These are phyloP conservation scores for Molossus molossus DNA, from an alignment of 2,797 vertebrate genomes.

Conservation along the genomic window DNA sequence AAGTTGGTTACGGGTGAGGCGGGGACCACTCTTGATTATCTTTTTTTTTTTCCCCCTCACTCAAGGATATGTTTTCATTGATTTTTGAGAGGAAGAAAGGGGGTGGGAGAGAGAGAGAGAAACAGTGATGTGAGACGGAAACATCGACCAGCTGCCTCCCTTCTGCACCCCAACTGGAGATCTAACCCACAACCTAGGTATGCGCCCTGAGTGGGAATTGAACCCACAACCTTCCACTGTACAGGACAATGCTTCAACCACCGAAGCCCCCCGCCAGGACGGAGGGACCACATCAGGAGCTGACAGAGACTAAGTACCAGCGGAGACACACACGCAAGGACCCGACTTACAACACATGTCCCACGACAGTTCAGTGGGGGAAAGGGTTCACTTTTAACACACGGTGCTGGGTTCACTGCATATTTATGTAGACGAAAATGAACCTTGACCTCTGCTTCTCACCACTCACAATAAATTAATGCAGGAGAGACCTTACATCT, in stretches of 20 bases:
- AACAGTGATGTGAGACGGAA: not conserved
- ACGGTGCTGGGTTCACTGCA: not conserved
- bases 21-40: not conserved
- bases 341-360: not conserved
- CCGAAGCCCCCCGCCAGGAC: not conserved
- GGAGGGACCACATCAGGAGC: not conserved
- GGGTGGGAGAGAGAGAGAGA: not conserved
- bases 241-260: not conserved
- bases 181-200: not conserved
- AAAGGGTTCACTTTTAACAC: not conserved
- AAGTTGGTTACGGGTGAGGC: not conserved
- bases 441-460: constrained; percentile 3
- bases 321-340: too few species aligned
- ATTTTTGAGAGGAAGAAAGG: not conserved
- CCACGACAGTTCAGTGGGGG: not conserved
- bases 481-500: not conserved
- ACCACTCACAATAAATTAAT: constrained; percentile 1
- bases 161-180: not conserved
- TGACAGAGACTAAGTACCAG: not conserved
- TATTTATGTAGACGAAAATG: constrained; percentile 9
- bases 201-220: not conserved
- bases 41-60: not conserved
- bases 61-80: not conserved
- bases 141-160: not conserved
- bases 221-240: not conserved